Conservation (phyloP, 30 jellyfish, hydroid and myxozoan genomes). For the Aurelia aurita region DNA sequence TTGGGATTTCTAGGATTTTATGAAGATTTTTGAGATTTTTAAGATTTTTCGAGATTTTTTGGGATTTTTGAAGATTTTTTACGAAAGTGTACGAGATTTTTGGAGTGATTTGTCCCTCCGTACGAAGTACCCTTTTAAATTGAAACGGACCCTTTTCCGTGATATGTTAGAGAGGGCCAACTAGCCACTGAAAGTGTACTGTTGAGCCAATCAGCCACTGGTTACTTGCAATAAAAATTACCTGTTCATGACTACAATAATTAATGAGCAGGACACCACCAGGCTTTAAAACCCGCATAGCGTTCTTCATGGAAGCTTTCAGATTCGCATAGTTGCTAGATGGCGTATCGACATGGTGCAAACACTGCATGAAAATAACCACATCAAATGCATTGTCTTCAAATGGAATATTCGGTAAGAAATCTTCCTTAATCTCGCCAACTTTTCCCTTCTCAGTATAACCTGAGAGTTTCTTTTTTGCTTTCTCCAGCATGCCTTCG, state of each 20-base stretch:
- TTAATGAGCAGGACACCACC: conserved; percentile 44
- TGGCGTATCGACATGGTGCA: conserved; percentile 18
- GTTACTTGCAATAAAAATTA: background rate
- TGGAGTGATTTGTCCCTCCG: no score
- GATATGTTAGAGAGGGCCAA: no score
- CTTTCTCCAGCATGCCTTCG: conserved; percentile 77
- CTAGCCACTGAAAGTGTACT: no score
- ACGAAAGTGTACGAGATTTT: no score
- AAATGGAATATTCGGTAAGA: conserved; percentile 67
- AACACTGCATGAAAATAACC: no score
- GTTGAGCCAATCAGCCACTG: no score
- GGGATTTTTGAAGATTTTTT: no score
- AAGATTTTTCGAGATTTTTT: no score
- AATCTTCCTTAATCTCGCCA: conserved; percentile 39
- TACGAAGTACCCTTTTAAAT: no score
- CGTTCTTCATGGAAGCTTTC: conserved; percentile 12
- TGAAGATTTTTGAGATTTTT: no score
- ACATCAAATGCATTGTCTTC: conserved; percentile 73
- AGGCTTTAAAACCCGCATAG: conserved; percentile 33
- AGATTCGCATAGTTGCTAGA: conserved; percentile 30
- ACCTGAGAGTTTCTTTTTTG: conserved; percentile 33
- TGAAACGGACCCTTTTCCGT: no score
- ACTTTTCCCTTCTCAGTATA: background rate
- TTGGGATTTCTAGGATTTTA: no score
- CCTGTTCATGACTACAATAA: conserved; percentile 29